These are phyloP conservation scores for Acanthisitta chloris DNA, from an alignment of 2,113 vertebrate genomes.

Conservation along the genomic window DNA sequence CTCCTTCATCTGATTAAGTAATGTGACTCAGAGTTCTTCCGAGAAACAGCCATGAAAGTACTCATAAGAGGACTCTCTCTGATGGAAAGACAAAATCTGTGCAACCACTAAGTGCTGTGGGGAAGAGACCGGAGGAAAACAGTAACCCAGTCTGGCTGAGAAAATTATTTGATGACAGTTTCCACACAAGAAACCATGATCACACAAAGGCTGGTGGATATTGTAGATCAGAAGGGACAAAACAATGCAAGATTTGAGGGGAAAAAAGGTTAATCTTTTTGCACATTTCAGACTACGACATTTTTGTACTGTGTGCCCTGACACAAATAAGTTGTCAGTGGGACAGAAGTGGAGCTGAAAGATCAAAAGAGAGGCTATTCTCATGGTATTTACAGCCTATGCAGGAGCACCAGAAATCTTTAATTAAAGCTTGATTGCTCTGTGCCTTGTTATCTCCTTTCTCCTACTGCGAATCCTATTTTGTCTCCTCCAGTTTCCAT, in stretches of 20 bases:
- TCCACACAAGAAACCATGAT: background rate
- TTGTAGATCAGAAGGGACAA: background rate
- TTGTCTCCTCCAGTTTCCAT: constrained; percentile 2
- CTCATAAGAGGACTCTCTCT: background rate
- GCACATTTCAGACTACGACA: background rate
- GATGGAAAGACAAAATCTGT: background rate
- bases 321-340: background rate
- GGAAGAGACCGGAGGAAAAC: background rate
- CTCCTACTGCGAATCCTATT: background rate
- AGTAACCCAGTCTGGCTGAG: background rate
- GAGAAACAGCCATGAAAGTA: constrained; percentile 44
- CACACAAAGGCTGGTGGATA: background rate
- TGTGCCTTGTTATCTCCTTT: constrained; percentile 19
- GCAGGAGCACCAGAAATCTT: constrained; percentile 38
- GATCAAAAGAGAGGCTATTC: background rate
- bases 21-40: constrained; percentile 69
- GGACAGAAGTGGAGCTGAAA: background rate
- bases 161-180: background rate
- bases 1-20: constrained; percentile 76
- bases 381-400: background rate
- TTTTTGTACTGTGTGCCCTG: background rate
- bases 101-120: background rate
- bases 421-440: constrained; percentile 59
- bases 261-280: background rate
- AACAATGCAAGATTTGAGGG: background rate